phyloP scores from a whole-genome alignment of 2,797 vertebrate genomes.

The Hoplostethus mediterraneus region DNA sequence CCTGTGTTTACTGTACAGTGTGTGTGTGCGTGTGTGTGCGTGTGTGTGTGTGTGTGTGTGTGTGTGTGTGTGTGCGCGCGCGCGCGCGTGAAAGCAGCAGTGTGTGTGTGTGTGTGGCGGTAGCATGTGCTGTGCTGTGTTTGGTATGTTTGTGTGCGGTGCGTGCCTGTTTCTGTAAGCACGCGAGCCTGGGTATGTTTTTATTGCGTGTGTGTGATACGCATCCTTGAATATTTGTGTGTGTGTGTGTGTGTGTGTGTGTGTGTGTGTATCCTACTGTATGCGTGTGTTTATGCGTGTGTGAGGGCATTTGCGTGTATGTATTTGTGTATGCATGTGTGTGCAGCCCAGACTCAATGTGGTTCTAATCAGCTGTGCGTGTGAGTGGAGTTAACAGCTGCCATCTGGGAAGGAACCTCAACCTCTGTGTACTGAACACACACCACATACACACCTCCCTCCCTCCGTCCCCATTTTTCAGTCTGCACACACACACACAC shows the following conservation, averaged over 20 bases:
- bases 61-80: slow-evolving; percentile 1
- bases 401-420: slow-evolving; percentile 86
- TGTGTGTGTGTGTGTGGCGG: neutral
- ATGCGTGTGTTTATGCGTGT: slow-evolving; percentile 8
- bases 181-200: slow-evolving; percentile 48
- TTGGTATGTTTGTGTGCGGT: slow-evolving; percentile 7
- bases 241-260: neutral
- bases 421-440: slow-evolving; percentile 81
- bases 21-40: neutral
- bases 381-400: slow-evolving; percentile 87
- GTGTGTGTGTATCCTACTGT: slow-evolving; percentile 7
- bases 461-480: slow-evolving; percentile 40
- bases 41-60: neutral
- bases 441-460: slow-evolving; percentile 55
- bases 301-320: slow-evolving; percentile 30
- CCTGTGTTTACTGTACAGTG: neutral
- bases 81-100: neutral
- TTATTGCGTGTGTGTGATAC: slow-evolving; percentile 45
- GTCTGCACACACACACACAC: slow-evolving; percentile 21
- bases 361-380: slow-evolving; percentile 88
- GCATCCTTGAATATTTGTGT: slow-evolving; percentile 6
- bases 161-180: slow-evolving; percentile 51
- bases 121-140: slow-evolving; percentile 19
- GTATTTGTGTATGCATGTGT: slow-evolving; percentile 69
- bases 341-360: slow-evolving; percentile 83